Evolutionary conservation across 2,113 vertebrate genomes (phyloP).

Genomic region (Cinclus mexicanus): DNA sequence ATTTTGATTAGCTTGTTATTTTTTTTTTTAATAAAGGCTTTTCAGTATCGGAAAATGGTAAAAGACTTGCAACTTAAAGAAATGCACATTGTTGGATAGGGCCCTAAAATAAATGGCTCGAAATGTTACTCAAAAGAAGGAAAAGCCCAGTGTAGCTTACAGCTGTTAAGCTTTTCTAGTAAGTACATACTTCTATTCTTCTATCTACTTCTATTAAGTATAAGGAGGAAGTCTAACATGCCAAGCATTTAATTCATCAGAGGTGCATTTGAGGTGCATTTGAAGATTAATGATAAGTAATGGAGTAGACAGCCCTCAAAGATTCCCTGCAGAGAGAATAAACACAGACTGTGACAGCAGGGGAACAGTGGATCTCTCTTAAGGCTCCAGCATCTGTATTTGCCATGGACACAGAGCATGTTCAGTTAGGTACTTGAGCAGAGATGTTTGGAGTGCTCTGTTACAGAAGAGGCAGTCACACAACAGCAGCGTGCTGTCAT

Average conservation of each 20-base stretch:
- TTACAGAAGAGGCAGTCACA: not conserved
- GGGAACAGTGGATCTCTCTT: not conserved
- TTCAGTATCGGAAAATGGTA: not conserved
- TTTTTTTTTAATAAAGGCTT: not conserved
- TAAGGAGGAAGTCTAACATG: not conserved
- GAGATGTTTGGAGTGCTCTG: not conserved
- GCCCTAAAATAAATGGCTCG: not conserved
- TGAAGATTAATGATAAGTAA: not conserved
- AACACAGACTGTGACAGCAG: not conserved
- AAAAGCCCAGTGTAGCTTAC: not conserved
- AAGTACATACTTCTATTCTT: not conserved
- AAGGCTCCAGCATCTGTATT: not conserved
- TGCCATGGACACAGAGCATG: not conserved
- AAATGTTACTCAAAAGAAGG: not conserved
- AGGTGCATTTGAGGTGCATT: not conserved
- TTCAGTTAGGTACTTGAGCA: not conserved
- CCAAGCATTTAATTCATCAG: not conserved
- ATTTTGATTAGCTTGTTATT: not conserved
- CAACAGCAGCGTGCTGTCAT: not conserved
- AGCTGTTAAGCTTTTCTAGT: not conserved
- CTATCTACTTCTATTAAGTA: not conserved
- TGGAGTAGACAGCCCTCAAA: not conserved
- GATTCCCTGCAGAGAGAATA: not conserved
- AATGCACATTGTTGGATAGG: not conserved
- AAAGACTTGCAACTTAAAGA: not conserved